Conservation (phyloP, 2,888 invertebrate species). For the Amblyteles armatorius region DNA sequence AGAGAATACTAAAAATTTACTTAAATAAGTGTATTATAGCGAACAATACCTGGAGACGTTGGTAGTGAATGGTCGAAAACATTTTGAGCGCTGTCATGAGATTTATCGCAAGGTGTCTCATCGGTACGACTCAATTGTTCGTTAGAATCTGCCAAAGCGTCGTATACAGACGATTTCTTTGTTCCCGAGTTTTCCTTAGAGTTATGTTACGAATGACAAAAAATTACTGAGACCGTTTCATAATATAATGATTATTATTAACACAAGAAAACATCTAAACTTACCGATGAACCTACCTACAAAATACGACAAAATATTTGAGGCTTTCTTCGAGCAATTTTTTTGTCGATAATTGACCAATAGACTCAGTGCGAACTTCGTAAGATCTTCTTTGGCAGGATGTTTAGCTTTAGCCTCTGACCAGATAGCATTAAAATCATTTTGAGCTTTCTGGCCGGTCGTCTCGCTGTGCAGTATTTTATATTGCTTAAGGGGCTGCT, state of each 20-base stretch:
- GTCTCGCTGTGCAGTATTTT: neutral
- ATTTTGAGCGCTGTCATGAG: too few relatives aligned
- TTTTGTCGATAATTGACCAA: conserved; percentile 7
- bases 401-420: conserved; percentile 2
- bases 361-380: conserved; percentile 21
- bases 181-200: too few relatives aligned
- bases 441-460: neutral
- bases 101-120: too few relatives aligned
- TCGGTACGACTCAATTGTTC: too few relatives aligned
- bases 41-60: too few relatives aligned
- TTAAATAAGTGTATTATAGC: too few relatives aligned
- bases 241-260: conserved; percentile 75
- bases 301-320: conserved; percentile 16
- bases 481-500: neutral
- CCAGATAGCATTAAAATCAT: conserved; percentile 27
- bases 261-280: conserved; percentile 28
- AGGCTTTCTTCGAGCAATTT: conserved; percentile 5
- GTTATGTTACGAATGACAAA: too few relatives aligned
- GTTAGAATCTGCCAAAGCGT: too few relatives aligned
- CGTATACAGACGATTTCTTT: too few relatives aligned
- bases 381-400: conserved; percentile 8
- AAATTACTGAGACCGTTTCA: conserved; percentile 66
- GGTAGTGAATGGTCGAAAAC: too few relatives aligned
- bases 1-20: too few relatives aligned
- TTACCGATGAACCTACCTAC: neutral